Evolutionary conservation across 1,140 invertebrate genomes (phyloP), one percentile per base, ranked within the genome.

Genomic region (Lysiphlebus fabarum): DNA sequence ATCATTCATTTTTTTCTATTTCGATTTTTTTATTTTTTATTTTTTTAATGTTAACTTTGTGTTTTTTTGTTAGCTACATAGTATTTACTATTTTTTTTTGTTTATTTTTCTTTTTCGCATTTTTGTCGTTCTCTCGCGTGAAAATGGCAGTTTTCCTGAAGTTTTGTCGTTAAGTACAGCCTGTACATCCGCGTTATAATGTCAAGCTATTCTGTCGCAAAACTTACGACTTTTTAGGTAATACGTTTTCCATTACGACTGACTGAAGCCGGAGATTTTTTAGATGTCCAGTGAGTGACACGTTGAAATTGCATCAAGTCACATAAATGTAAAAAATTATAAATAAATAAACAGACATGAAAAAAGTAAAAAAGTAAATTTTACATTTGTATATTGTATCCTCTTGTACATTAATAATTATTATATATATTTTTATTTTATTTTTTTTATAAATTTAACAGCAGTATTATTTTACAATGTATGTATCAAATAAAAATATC

Each of bases 121-220:
- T 64, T 61, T 49, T 17, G 26, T 49, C 12, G 38, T 34, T 38
- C 42, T n/a, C n/a, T 9, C 54, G 62, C 65, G 63, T 61, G 71
- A 73, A 75, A 77, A 76, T 76, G 76, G 73, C 71, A 73, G 74
- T 75, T 78, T 73, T 68, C 68, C 67, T 53, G 58, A 70, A 77
- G 75, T 78, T 76, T 71, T 68, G 72, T 71, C 74, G 73, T 78
- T 78, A 76, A 76, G 67, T 76, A 76, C 75, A 77, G 72, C 73
- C 72, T 78, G 75, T 69, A 75, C 75, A 73, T 75, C 69, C 71
- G 65, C 61, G 70, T 75, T 76, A 75, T 70, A 72, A 73, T 73
- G 71, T 70, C 61, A 66, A 58, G 54, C 64, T 53, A 56, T 54
- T 61, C 64, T 66, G 65, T 53, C 58, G 17, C 2, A 61, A 63